Evolutionary conservation across 2,113 vertebrate genomes (phyloP), one percentile per base, ranked within the genome.

Genomic region (Syngnathus floridae): DNA sequence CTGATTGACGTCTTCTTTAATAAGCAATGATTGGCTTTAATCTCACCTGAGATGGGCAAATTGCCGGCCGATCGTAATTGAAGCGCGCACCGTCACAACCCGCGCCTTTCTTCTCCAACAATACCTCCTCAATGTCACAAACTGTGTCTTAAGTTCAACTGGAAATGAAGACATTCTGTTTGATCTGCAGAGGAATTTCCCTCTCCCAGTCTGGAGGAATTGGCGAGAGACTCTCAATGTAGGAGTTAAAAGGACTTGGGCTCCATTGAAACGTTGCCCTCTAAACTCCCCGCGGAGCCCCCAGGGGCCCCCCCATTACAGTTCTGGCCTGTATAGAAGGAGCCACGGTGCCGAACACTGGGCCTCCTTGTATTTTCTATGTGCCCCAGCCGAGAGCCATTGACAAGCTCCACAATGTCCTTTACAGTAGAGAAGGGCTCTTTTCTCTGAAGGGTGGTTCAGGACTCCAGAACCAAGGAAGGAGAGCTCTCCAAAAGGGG

Each of bases 391-490:
- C 61, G 79, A 84, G 87, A 81, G 78, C 84, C 76, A 85, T 87
- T 90, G 87, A 88, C 77, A 75, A 83, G 78, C 78, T 59, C 70
- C 72, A 87, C 87, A 90, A 88, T 90, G 88, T 86, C 81, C 80
- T 87, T 88, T 88, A 88, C 87, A 87, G 88, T 88, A 87, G 84
- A 89, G 86, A 88, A 83, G 82, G 84, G 75, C 77, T 82, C 86
- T 83, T 84, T 83, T 86, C 87, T 87, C 76, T 84, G 63, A 80
- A 72, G 82, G 83, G 82, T 79, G 80, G 81, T 75, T 82, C 67
- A 17, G 74, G 76, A 76, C 67, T 71, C 26, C 61, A 62, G 74
- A 82, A 77, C 26, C 26, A 31, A 78, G 82, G 76, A 75, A 82
- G 79, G 57, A 82, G 68, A 64, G 70, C 78, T 80, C 76, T 87